These are phyloP conservation scores for Chymomyza amoena DNA, from an alignment of 2,888 invertebrate genomes.

Conservation along the genomic window DNA sequence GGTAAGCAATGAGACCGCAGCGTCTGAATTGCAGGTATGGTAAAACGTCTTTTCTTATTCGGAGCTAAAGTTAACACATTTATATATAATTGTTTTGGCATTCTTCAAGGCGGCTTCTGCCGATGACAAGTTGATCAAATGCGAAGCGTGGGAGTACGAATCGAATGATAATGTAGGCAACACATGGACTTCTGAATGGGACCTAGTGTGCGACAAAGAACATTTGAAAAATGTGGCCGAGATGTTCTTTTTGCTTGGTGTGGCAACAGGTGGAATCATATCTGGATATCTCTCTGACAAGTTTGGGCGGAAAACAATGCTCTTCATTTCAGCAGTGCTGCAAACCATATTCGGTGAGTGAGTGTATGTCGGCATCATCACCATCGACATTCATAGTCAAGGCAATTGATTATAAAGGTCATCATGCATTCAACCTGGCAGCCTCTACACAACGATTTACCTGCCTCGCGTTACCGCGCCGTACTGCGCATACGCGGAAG, in stretches of 20 bases:
- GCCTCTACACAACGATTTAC: neutral
- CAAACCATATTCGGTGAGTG: constrained; percentile 84
- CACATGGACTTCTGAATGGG: constrained; percentile 88
- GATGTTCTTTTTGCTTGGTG: constrained; percentile 88
- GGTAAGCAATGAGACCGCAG: constrained; percentile 42
- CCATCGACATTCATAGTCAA: neutral
- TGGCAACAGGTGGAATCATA: constrained; percentile 88
- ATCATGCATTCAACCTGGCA: neutral
- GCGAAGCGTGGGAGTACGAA: constrained; percentile 83
- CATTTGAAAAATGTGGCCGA: constrained; percentile 86
- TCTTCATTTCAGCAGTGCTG: constrained; percentile 85
- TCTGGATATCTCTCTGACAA: constrained; percentile 89
- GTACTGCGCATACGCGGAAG: constrained; percentile 27
- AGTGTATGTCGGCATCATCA: neutral
- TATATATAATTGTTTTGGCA: too few relatives aligned
- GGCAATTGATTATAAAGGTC: neutral
- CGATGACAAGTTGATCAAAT: constrained; percentile 79
- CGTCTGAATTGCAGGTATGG: constrained; percentile 55
- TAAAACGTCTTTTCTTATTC: too few relatives aligned
- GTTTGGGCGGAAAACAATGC: constrained; percentile 87
- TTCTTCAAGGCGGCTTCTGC: constrained; percentile 2
- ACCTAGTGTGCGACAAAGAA: constrained; percentile 86
- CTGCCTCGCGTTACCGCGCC: neutral
- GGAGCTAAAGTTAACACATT: constrained; percentile 5
- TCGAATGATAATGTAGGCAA: constrained; percentile 80